A percentile compares a stretch with the other conserved stretches of the same genome.
These are phyloP conservation scores for Epicauta chinensis DNA, from an alignment of 1,140 invertebrate species.

Conservation along the genomic window DNA sequence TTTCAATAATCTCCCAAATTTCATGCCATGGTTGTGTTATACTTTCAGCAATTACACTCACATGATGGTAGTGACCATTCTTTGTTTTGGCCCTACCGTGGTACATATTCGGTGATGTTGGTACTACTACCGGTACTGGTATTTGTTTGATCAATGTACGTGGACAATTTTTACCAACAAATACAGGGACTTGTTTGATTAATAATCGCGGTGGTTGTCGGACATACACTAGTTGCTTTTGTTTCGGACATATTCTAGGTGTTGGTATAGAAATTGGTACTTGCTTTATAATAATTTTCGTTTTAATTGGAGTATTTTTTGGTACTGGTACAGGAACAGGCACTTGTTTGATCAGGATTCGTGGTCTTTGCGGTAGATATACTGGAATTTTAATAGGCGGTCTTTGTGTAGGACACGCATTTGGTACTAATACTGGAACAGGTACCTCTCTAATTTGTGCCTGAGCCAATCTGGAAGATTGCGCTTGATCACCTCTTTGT, in stretches of 20 bases:
- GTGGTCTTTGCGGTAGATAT: neutral
- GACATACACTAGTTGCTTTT: neutral
- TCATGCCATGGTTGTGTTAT: too few relatives aligned
- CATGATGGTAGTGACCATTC: too few relatives aligned
- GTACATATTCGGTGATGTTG: neutral
- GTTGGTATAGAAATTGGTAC: neutral
- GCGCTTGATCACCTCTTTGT: too few relatives aligned
- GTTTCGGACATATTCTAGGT: neutral
- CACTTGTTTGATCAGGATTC: neutral
- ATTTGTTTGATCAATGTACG: neutral
- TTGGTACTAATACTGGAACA: neutral
- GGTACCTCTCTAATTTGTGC: neutral
- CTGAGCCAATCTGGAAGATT: too few relatives aligned
- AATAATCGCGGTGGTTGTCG: neutral
- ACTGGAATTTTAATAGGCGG: neutral
- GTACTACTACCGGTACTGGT: neutral
- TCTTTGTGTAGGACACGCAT: neutral
- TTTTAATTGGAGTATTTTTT: neutral
- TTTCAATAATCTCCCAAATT: too few relatives aligned
- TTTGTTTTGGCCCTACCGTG: too few relatives aligned
- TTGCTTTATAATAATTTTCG: neutral
- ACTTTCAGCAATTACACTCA: too few relatives aligned
- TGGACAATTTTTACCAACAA: too few relatives aligned
- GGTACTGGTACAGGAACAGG: neutral
- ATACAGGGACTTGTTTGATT: neutral